Percentiles rank a stretch among this genome's conserved stretches.
These are phyloP conservation scores for Pipistrellus kuhlii DNA, from an alignment of 2,797 vertebrate species.

Conservation along the genomic window DNA sequence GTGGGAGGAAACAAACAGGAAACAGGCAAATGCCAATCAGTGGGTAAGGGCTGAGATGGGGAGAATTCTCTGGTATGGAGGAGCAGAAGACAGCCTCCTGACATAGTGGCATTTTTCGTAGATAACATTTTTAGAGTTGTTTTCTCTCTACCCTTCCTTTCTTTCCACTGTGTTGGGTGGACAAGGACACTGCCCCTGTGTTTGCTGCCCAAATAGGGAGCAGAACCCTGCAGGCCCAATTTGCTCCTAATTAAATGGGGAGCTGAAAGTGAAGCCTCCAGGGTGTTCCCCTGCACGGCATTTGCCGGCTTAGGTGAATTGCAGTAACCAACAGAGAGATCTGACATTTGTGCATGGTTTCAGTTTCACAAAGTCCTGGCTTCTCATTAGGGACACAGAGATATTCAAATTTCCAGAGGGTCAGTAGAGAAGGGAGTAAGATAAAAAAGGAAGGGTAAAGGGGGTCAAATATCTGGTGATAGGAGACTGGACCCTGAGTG, in stretches of 20 bases:
- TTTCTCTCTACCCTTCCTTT: background rate
- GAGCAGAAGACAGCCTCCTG: background rate
- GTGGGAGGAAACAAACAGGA: background rate
- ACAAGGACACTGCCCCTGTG: background rate
- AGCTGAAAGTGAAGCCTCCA: background rate
- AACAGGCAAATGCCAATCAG: background rate
- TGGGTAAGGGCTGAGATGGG: background rate
- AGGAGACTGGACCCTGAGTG: background rate
- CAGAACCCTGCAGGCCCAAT: background rate
- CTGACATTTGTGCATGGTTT: background rate
- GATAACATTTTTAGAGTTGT: background rate
- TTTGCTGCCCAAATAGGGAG: background rate
- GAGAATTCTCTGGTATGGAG: background rate
- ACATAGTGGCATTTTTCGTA: background rate
- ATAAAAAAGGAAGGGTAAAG: background rate
- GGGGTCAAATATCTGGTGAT: background rate
- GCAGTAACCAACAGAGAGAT: background rate
- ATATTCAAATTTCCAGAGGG: background rate
- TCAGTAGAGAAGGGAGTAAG: background rate
- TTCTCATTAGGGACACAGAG: background rate
- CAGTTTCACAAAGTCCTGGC: background rate
- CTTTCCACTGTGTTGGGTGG: background rate
- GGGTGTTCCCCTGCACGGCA: background rate
- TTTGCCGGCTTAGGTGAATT: background rate
- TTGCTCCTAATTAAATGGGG: background rate